These are phyloP conservation scores for Lymantria monacha DNA, from an alignment of 2,888 invertebrate species.

Conservation along the genomic window DNA sequence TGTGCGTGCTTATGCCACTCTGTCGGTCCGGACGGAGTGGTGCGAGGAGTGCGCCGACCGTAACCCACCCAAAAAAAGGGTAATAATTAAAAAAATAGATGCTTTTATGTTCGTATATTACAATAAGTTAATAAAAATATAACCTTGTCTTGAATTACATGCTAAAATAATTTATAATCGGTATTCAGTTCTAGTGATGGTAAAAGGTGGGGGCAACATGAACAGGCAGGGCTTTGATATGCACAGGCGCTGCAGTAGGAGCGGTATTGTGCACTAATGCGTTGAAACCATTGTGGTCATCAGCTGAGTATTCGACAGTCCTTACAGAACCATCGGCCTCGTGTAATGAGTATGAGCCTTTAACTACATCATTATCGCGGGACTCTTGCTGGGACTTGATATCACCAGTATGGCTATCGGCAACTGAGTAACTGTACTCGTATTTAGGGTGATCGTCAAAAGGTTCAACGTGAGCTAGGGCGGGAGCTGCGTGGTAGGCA, in stretches of 20 bases:
- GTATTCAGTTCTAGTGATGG: conserved; percentile 38
- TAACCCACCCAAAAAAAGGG: too few relatives aligned
- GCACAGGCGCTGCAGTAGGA: conserved; percentile 39
- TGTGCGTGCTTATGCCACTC: too few relatives aligned
- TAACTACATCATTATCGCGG: conserved; percentile 72
- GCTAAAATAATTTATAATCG: neutral
- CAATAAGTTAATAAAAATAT: neutral
- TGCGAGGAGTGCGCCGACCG: too few relatives aligned
- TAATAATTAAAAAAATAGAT: too few relatives aligned
- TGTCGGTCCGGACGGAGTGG: too few relatives aligned
- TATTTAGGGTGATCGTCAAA: conserved; percentile 54
- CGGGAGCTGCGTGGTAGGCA: conserved; percentile 27
- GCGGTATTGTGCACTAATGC: conserved; percentile 55
- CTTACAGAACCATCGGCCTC: conserved; percentile 76
- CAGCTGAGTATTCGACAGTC: conserved; percentile 73
- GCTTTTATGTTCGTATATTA: neutral
- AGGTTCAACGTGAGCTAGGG: conserved; percentile 33
- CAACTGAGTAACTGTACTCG: conserved; percentile 76
- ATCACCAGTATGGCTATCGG: conserved; percentile 77
- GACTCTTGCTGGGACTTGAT: conserved; percentile 74
- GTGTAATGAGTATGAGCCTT: conserved; percentile 71
- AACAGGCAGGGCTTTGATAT: conserved; percentile 41
- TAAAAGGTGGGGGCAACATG: conserved; percentile 35
- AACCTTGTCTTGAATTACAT: neutral
- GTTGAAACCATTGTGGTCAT: conserved; percentile 70